Conservation (phyloP, 2,113 vertebrate genomes). For the Aldabrachelys gigantea region DNA sequence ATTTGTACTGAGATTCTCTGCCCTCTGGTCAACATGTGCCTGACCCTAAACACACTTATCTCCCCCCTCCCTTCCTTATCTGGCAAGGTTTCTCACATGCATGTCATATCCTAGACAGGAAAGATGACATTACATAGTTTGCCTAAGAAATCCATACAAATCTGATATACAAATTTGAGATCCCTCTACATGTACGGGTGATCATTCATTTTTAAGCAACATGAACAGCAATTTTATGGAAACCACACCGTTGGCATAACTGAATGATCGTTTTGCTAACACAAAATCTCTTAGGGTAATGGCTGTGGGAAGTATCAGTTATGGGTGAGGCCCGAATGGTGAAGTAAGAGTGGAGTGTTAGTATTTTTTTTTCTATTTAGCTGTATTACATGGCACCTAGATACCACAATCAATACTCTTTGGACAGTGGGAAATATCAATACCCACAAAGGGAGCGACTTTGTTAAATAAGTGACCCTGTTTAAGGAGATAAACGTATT, state of each 20-base stretch:
- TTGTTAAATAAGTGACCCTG: conserved; percentile 8
- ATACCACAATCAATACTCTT: neutral
- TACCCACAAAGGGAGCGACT: neutral
- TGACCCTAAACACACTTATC: neutral
- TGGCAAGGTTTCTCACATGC: conserved; percentile 27
- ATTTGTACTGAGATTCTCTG: conserved; percentile 28
- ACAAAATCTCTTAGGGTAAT: neutral
- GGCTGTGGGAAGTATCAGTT: neutral
- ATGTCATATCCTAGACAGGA: neutral
- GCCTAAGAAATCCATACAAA: neutral
- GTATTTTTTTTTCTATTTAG: neutral
- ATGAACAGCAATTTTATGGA: conserved; percentile 42
- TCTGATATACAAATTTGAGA: neutral
- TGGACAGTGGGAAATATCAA: neutral
- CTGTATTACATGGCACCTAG: neutral
- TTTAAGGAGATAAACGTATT: neutral
- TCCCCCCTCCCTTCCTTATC: neutral
- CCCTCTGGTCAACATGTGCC: conserved; percentile 35
- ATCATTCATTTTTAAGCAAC: conserved; percentile 25
- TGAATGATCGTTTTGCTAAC: neutral
- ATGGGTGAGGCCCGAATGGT: neutral
- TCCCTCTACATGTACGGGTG: neutral
- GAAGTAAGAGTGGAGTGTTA: neutral
- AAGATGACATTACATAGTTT: neutral
- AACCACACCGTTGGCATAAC: fast-evolving